phyloP scores from a whole-genome alignment of 2,888 invertebrate species.

The Tiliacea aurago region DNA sequence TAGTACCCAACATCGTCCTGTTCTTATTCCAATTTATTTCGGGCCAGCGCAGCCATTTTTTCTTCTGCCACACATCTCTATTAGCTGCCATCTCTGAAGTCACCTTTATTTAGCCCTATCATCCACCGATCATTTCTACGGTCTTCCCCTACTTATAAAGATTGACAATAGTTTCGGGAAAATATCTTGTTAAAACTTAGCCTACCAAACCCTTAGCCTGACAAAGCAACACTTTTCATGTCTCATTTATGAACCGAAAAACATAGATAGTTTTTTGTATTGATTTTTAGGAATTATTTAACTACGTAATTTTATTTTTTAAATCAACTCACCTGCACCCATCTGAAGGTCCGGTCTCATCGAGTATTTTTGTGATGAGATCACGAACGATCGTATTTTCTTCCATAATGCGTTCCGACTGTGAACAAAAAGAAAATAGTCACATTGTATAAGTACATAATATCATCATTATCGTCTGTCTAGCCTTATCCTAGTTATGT shows the following conservation, averaged over 20 bases:
- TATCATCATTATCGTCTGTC: not conserved
- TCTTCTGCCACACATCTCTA: not conserved
- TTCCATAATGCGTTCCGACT: conserved; percentile 89
- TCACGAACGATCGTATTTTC: conserved; percentile 92
- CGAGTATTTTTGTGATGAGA: conserved; percentile 92
- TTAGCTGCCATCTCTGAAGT: not conserved
- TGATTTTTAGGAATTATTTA: not conserved
- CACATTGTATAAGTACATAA: not conserved
- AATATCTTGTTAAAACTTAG: not conserved
- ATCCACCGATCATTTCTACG: not conserved
- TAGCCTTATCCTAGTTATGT: too few species aligned
- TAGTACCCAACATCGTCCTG: too few species aligned
- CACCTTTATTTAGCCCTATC: not conserved
- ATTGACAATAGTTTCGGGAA: not conserved
- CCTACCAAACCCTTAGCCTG: not conserved
- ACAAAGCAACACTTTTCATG: not conserved
- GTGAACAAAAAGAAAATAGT: conserved; percentile 62
- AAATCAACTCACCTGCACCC: conserved; percentile 77
- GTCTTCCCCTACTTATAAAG: not conserved
- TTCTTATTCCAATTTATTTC: not conserved
- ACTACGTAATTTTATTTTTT: too few species aligned
- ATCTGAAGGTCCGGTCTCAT: conserved; percentile 90
- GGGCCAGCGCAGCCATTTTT: not conserved
- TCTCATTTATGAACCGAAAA: not conserved
- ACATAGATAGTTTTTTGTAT: too few species aligned